Evolutionary conservation across 2,888 invertebrate species (phyloP).

Genomic region (Ceriagrion tenellum): DNA sequence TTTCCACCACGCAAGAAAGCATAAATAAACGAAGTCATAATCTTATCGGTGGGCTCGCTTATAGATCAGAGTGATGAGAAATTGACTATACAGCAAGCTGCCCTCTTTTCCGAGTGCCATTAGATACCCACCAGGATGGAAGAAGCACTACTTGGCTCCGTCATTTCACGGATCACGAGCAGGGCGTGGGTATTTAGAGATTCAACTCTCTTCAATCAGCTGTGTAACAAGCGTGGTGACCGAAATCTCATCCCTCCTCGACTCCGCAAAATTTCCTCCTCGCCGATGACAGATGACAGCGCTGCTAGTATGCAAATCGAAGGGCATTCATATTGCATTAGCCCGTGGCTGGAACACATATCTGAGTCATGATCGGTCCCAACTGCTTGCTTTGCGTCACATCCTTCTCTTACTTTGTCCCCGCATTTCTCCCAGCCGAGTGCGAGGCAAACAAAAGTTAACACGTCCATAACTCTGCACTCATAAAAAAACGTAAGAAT

Average conservation of each 20-base stretch:
- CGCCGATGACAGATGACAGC: neutral
- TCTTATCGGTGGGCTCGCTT: neutral
- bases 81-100: neutral
- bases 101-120: neutral
- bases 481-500: neutral
- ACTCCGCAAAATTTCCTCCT: neutral
- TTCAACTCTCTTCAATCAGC: neutral
- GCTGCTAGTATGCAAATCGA: neutral
- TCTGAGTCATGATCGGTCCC: neutral
- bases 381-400: neutral
- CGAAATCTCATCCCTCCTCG: neutral
- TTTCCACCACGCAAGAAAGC: no score
- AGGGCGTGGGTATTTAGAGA: neutral
- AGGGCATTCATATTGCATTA: neutral
- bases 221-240: neutral
- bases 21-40: neutral
- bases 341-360: neutral
- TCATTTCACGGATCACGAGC: slow-evolving; percentile 14
- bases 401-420: neutral
- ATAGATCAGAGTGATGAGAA: neutral
- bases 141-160: neutral
- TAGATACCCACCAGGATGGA: neutral
- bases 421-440: neutral
- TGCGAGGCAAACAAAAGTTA: neutral
- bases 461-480: neutral